Conservation (phyloP, 2,113 vertebrate genomes). For the Columba janthina region DNA sequence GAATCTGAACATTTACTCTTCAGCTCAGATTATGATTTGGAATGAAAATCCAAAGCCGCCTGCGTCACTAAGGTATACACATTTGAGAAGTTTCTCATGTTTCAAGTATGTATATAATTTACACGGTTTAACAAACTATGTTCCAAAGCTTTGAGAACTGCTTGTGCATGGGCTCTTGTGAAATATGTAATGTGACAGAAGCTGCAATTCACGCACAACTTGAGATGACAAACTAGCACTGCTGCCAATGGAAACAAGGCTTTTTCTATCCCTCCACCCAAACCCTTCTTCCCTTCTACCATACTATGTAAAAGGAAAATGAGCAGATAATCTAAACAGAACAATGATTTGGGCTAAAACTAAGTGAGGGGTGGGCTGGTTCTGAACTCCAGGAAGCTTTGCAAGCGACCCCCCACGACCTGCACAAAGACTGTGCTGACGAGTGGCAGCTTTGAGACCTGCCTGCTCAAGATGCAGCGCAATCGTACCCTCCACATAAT, state of each 20-base stretch:
- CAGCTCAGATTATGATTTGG: neutral
- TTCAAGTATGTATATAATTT: neutral
- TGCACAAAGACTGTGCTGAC: fast-evolving
- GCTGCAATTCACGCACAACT: neutral
- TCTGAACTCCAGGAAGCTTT: neutral
- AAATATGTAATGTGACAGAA: neutral
- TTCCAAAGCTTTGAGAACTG: neutral
- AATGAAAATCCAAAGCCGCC: neutral
- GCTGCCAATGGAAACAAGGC: neutral
- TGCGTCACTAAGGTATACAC: neutral
- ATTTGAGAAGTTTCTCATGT: neutral
- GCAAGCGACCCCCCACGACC: neutral
- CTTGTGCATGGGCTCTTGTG: neutral
- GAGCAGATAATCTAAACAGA: neutral
- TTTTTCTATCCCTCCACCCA: neutral
- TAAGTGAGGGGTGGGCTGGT: neutral
- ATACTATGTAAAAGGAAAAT: neutral
- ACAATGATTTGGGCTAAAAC: neutral
- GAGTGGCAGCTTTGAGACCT: neutral
- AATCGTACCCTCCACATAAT: neutral
- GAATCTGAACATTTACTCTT: neutral
- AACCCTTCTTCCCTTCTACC: neutral
- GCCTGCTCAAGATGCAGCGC: neutral
- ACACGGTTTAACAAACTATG: neutral
- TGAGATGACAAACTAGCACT: neutral